Base-by-base conservation (phyloP, 92 coral and sea anemone species). In the Palythoa grandis region DNA sequence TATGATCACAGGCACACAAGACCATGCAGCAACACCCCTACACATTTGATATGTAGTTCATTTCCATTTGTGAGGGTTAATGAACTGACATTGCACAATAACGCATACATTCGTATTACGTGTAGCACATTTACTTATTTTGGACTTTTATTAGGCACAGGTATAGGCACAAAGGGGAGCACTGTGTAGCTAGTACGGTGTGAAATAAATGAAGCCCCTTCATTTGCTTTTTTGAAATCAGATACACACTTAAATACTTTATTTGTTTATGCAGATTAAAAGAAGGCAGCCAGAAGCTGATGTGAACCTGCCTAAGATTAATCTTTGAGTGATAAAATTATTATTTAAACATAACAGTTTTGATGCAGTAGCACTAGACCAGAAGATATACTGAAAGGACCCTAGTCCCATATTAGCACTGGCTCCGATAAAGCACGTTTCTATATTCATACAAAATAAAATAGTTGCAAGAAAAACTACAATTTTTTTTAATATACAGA, bases 311-410 rank as follows among this genome's bases (percentile, higher is more conserved):
- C 35, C 11, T 19, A 65, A 23, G 70, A 65, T 65, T 65, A 16
- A 20, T 65, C 24, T 19, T 23, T 16, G 25, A 65, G 70, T 65
- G 35, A 65, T 65, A 65, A 65, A 19, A 65, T 65, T n/a, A 65
- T 65, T 65, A 19, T 19, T 65, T 65, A 63, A 4, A 4, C 70
- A 65, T 65, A 65, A 65, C 24, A 65, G 70, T 65, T 65, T 65
- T 65, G 70, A 65, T 65, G 70, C 70, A 65, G 65, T n/a, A 17
- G 70, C 17, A 65, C 70, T 65, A 65, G 70, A 65, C 4, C 70
- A 65, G 70, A 65, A 65, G 17, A 12, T 65, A 11, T 65, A 65
- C 70, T 65, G 70, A 65, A 65, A 56, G 61, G 61, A 56, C 61
- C 8, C n/a, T 56, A 56, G 61, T 13, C 61, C 61, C 15, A 56